Evolutionary conservation across 2,113 vertebrate species (phyloP).

Genomic region (Gallinago paraguaiae): DNA sequence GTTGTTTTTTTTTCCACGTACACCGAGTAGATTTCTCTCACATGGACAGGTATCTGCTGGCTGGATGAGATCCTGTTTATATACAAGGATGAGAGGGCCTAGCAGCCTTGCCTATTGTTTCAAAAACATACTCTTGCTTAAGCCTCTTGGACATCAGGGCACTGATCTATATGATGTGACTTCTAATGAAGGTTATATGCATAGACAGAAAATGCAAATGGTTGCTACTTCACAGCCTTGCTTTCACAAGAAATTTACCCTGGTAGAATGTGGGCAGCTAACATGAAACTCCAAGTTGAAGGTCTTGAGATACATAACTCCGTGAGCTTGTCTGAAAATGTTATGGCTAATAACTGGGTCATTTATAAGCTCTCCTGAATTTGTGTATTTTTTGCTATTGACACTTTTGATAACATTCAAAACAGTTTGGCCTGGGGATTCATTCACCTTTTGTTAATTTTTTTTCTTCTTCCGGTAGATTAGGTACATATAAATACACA

Average conservation of each 20-base stretch:
- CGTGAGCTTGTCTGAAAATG: not conserved
- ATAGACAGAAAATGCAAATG: not conserved
- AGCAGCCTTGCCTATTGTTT: not conserved
- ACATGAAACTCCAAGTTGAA: not conserved
- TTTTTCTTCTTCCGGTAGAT: not conserved
- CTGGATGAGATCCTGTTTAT: not conserved
- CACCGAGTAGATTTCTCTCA: not conserved
- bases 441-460: not conserved
- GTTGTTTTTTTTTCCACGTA: not conserved
- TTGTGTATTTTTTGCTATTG: not conserved
- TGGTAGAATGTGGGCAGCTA: not conserved
- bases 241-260: not conserved
- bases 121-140: not conserved
- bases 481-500: not conserved
- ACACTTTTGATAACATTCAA: not conserved
- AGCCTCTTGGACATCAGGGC: not conserved
- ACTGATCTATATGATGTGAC: not conserved
- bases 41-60: not conserved
- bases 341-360: not conserved
- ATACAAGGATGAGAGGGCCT: not conserved
- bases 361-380: not conserved
- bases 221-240: not conserved
- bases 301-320: not conserved
- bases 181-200: not conserved
- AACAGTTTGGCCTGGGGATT: not conserved